Evolutionary conservation across 2,888 invertebrate species (phyloP), one percentile per base, ranked within the genome.

Genomic region (Dascillus cervinus): DNA sequence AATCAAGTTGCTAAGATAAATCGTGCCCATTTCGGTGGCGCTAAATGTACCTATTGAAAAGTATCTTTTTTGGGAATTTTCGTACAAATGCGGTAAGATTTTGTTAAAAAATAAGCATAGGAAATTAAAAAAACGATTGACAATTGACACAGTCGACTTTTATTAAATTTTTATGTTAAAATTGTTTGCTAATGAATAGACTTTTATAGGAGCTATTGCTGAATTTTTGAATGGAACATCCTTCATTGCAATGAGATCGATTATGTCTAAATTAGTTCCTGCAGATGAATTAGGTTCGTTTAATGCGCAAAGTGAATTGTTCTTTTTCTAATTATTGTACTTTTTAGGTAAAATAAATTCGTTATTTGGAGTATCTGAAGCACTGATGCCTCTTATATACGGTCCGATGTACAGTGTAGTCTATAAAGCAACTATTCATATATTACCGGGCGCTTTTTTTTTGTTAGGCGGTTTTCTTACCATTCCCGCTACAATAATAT

Each of bases 251-350:
- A 64, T 75, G 29, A 58, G 74, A 29, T 72, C 74, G 2, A 69
- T 73, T 23, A 72, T 70, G 2, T 69, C 71, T 0, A 75, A 75
- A 47, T 63, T 69, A 41, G 74, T 73, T 3, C 64, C 71, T 12
- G 52, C 62, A 3, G 69, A 72, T 40, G 74, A 75, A 66, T 60
- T 73, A 41, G 74, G 73, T 71, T 56, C 60, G 67, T 21, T n/a
- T 2, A 22, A n/a, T 8, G 20, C 6, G 17, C 12, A 23, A 22
- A 22, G 9, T 11, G n/a, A 11, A 11, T 24, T n/a, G 2, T 4
- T 2, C n/a, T 12, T 10, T 4, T 6, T 22, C 4, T 8, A 17
- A 17, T 9, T 10, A 26, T 26, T 31, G 30, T 13, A 19, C 22
- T 22, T 35, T 29, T 15, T 29, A 56, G 72, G 71, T 11, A 73